These are phyloP conservation scores for Austrofundulus limnaeus DNA, from an alignment of 2,113 vertebrate genomes.

Conservation along the genomic window DNA sequence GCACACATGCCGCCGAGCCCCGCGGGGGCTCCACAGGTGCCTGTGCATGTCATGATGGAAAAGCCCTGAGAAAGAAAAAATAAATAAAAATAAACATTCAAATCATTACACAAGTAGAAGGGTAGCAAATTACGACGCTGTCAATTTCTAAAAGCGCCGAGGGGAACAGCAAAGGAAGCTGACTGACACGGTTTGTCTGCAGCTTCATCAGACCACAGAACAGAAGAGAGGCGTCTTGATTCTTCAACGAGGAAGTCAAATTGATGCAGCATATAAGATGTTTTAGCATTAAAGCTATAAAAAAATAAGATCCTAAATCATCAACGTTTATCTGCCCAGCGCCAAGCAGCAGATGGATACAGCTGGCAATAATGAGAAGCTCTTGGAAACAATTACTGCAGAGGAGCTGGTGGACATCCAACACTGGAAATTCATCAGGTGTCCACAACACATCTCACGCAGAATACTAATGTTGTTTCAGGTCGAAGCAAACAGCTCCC, in stretches of 20 bases:
- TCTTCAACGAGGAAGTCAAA: neutral
- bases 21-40: conserved; percentile 50
- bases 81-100: conserved; percentile 20
- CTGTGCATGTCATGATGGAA: conserved; percentile 1
- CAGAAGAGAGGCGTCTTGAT: neutral
- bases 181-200: neutral
- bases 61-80: conserved; percentile 3
- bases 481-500: neutral
- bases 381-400: conserved; percentile 10
- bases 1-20: conserved; percentile 15
- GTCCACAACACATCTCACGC: neutral
- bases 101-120: conserved; percentile 10
- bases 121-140: neutral
- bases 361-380: neutral
- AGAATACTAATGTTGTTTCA: neutral
- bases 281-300: neutral
- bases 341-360: conserved; percentile 6
- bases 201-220: neutral
- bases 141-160: neutral
- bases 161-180: conserved; percentile 2
- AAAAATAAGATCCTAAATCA: neutral
- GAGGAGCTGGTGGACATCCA: conserved; percentile 4
- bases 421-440: neutral
- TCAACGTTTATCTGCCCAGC: conserved; percentile 2
- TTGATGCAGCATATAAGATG: neutral